Evolutionary conservation across 2,113 vertebrate species (phyloP), one percentile per base, ranked within the genome.

Genomic region (Hymenochirus boettgeri): DNA sequence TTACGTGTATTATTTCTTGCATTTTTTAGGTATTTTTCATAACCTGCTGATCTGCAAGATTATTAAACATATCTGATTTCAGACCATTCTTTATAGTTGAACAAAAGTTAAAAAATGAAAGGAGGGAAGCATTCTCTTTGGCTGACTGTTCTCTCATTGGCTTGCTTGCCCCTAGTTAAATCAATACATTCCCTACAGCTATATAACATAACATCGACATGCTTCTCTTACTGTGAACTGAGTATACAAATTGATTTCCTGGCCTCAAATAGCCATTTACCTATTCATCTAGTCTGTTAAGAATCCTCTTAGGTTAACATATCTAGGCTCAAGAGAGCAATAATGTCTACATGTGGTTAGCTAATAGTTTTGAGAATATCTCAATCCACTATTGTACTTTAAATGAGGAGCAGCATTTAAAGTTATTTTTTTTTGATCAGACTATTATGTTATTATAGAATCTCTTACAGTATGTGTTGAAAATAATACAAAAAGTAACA

Each of bases 171-270:
- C 80, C 79, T 81, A 61, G 75, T 65, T 48, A 73, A 85, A 88
- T 92, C 90, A 85, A 91, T 90, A 87, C 76, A 46, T 69, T 83
- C 86, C 85, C 86, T 87, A 72, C 81, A 86, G 84, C 87, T 83
- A 80, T 81, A 87, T 86, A 88, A 87, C 89, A 85, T 77, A 79
- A 77, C 84, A 89, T 84, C 83, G 86, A 88, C 87, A 82, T 75
- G 80, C 81, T 86, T 81, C 79, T 85, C 86, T 82, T 75, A 77
- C 82, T 80, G 81, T 75, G 85, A 83, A 81, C 79, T 86, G 79
- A 80, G 80, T 78, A 82, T 81, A 82, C 85, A 79, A 88, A 90
- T 90, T 86, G 89, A 92, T 91, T 88, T 88, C 87, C 86, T 80
- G 80, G 85, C 81, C 85, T 85, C 80, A 85, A 83, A 74, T 84